phyloP scores from a whole-genome alignment of 1,140 invertebrate genomes.

The Macrosteles quadrilineatus region DNA sequence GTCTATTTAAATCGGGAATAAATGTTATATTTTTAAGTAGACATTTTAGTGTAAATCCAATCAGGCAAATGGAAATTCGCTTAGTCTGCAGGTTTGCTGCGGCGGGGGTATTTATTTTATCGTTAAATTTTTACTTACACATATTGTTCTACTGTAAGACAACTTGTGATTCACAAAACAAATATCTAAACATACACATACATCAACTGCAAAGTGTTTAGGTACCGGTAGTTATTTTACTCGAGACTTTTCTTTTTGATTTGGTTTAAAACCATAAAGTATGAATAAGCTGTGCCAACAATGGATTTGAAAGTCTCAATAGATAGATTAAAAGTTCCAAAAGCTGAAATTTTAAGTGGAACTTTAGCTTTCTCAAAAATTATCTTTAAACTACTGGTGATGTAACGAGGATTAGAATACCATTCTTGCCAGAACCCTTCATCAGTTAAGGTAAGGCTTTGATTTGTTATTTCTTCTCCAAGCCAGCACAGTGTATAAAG shows the following conservation, averaged over 20 bases:
- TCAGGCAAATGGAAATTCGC: too few species aligned
- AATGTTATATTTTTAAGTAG: too few species aligned
- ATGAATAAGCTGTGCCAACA: not conserved
- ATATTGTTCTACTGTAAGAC: too few species aligned
- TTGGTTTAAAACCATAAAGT: not conserved
- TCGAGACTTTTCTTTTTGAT: not conserved
- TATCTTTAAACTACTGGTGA: not conserved
- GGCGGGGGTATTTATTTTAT: too few species aligned
- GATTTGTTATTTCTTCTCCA: not conserved
- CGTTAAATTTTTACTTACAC: too few species aligned
- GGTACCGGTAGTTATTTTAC: too few species aligned
- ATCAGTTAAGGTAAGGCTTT: not conserved
- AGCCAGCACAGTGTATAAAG: not conserved
- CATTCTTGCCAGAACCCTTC: not conserved
- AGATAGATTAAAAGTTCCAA: not conserved
- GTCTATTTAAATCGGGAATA: too few species aligned
- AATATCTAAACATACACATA: too few species aligned
- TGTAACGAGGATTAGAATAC: not conserved
- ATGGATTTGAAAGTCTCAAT: constrained; percentile 6
- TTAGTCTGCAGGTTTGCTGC: too few species aligned
- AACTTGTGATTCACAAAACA: too few species aligned
- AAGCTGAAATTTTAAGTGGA: not conserved
- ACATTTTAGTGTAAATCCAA: too few species aligned
- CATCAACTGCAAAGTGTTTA: too few species aligned
- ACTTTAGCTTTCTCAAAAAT: constrained; percentile 6